phyloP scores from a whole-genome alignment of 64 coral and sea anemone species.

The Actinia equina region DNA sequence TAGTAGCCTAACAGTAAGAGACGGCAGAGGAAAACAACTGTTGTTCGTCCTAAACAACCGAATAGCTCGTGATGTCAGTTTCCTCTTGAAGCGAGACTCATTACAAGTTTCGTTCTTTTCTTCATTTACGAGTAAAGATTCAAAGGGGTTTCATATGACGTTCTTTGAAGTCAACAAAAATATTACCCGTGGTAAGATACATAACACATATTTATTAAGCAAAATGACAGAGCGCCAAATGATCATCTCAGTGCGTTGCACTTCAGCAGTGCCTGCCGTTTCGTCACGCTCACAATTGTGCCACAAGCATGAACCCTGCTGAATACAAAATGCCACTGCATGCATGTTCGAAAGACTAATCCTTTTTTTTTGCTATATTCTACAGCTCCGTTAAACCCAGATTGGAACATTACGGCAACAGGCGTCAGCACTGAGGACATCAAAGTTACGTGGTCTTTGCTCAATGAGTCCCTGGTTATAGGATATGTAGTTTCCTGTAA shows the following conservation, averaged over 20 bases:
- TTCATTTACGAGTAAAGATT: background rate
- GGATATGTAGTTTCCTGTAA: background rate
- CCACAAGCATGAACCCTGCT: too few relatives aligned
- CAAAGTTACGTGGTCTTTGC: background rate
- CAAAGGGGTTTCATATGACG: background rate
- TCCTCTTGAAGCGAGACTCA: background rate
- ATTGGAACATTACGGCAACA: background rate
- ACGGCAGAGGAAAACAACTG: background rate
- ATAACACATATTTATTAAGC: background rate
- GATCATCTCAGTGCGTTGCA: too few relatives aligned
- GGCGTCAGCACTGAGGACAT: background rate
- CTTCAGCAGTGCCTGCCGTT: too few relatives aligned
- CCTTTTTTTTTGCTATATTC: too few relatives aligned
- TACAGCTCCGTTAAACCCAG: background rate
- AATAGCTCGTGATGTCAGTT: background rate
- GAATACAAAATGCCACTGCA: background rate
- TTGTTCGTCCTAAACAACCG: background rate
- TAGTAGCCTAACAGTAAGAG: background rate
- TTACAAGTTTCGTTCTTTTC: background rate
- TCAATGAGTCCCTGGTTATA: background rate
- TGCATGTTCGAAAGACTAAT: background rate
- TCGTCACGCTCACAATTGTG: too few relatives aligned
- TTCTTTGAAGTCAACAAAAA: background rate
- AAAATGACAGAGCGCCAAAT: background rate
- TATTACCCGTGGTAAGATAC: background rate